Evolutionary conservation across 2,797 vertebrate genomes (phyloP), one percentile per base, ranked within the genome.

Genomic region (Masticophis lateralis): DNA sequence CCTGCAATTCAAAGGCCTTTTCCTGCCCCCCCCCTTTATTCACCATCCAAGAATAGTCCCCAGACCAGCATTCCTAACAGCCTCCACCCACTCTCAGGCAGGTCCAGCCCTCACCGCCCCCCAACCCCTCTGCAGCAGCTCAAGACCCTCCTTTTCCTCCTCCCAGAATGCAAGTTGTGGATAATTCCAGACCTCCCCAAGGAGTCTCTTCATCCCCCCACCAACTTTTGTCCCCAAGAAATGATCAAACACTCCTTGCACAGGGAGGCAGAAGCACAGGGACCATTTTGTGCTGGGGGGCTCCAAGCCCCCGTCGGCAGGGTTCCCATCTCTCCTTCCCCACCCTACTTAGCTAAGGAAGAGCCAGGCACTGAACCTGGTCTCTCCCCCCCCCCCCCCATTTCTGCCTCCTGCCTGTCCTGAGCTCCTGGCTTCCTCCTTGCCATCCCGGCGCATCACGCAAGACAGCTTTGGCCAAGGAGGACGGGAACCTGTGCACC

Each of bases 371-470:
- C 37, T 43, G 37, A 47, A 47, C 9, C 20, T 4, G 8, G n/a
- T 37, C 18, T 4, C 32, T 16, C 10, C 2, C 25, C 25, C 4
- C 28, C 0, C 2, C 4, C 13, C 22, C 28, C 6, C 7, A 20
- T 20, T 74, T 32, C 63, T 2, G 28, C 28, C 86, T 93, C 83
- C 22, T 20, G 2, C 9, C 57, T 79, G 18, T 92, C 1, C 0
- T 1, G 57, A 93, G 90, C 93, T 92, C 93, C 69, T 10, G 7
- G 43, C 10, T 79, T 79, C 53, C 11, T 79, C 28, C 51, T 43
- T 98, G 98, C 98, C 97, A 98, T 98, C 99, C 99, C 99, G 98
- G 99, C 99, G 99, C 98, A 98, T 98, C 97, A 37, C 12, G 92
- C 97, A 95, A 97, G 97, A 98, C 97, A 98, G 95, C 96, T 95